These are phyloP conservation scores for Crax fasciolata DNA, from an alignment of 2,797 vertebrate genomes.

Conservation along the genomic window DNA sequence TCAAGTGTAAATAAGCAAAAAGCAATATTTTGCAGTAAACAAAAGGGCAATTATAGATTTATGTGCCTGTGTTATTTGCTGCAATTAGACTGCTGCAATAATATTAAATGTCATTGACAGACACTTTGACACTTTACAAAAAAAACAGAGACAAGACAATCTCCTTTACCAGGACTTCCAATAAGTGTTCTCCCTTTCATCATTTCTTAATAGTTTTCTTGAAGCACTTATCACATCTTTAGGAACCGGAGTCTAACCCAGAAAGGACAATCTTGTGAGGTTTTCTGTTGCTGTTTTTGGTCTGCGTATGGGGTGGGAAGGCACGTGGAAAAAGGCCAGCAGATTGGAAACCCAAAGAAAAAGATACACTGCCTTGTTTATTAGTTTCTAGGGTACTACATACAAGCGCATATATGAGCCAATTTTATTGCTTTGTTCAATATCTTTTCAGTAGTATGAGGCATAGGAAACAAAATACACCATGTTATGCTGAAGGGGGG, in stretches of 20 bases:
- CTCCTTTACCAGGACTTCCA: neutral
- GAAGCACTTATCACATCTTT: neutral
- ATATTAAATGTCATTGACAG: neutral
- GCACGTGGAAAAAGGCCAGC: neutral
- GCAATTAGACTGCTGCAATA: neutral
- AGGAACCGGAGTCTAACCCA: neutral
- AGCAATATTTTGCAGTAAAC: neutral
- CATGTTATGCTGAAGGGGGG: neutral
- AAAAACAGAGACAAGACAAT: neutral
- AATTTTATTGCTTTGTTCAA: neutral
- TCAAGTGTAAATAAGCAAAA: neutral
- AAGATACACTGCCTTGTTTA: neutral
- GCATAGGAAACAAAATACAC: neutral
- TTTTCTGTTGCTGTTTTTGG: neutral
- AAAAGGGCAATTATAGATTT: neutral
- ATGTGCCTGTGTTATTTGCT: neutral
- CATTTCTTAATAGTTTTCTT: neutral
- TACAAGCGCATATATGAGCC: neutral
- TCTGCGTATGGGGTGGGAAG: rapidly evolving
- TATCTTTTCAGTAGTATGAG: neutral
- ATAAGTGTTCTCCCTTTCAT: neutral
- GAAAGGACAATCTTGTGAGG: neutral
- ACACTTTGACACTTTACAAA: neutral
- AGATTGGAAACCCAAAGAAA: neutral
- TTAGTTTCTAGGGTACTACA: neutral